Evolutionary conservation across 2,113 vertebrate species (phyloP), one percentile per base, ranked within the genome.

Genomic region (Colinus virginianus): DNA sequence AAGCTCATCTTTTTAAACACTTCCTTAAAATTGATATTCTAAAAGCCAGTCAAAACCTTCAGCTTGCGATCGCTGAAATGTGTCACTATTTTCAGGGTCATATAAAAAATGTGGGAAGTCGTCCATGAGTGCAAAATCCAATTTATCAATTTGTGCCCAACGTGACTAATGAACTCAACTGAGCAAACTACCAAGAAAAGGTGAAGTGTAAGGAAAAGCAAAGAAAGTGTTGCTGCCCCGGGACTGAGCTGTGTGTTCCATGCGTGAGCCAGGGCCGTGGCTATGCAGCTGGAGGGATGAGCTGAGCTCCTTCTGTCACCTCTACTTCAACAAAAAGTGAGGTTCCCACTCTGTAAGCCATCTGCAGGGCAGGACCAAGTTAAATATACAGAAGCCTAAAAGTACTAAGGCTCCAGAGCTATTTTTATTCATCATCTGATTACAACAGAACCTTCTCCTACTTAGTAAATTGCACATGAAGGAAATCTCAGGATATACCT

Each of bases 391-490:
- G 23, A 62, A 43, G 17, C 48, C 51, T 30, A 63, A 71, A 69
- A 82, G 43, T 7, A 48, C 7, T 34, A 32, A 82, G 67, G 25
- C 20, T 59, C 26, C 58, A n/a, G 26, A 55, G 43, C 5, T 62
- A 10, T 16, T 78, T 94, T 90, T 40, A 63, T 67, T 40, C 58
- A 67, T 85, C 51, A 48, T 7, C 26, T 48, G 62, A 90, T 86
- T 70, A 71, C 42, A 76, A 70, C 22, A 76, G 34, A 40, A 68
- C 40, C 23, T 70, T 59, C 67, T 88, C 61, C 70, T 67, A 38
- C 0, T 1, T 25, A 56, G 2, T 46, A 51, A 4, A 25, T 0
- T 28, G 32, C 55, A 20, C 0, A 3, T 25, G 82, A 68, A 79
- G 36, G 62, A 86, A 76, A 67, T 38, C 30, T 76, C 14, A 71